phyloP scores from a whole-genome alignment of 2,113 vertebrate species.

The Falco punctatus region DNA sequence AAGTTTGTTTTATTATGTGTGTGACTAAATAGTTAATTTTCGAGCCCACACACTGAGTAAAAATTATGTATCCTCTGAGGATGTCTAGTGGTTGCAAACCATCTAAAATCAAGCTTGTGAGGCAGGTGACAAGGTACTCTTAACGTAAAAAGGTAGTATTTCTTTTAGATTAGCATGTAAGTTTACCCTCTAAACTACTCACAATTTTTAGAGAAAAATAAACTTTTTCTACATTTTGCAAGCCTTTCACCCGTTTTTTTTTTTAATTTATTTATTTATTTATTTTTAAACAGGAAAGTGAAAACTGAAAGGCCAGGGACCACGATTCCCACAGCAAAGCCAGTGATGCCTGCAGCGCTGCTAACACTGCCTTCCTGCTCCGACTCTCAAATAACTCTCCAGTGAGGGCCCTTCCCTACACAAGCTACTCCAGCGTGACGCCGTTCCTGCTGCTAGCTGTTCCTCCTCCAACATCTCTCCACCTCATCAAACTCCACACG shows the following conservation, averaged over 20 bases:
- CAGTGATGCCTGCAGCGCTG: fast-evolving
- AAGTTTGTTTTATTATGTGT: not conserved
- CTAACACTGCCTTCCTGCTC: fast-evolving
- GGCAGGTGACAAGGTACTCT: not conserved
- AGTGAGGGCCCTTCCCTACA: fast-evolving
- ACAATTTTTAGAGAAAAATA: not conserved
- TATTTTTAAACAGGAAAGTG: not conserved
- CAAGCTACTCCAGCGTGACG: fast-evolving
- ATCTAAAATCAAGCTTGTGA: fast-evolving
- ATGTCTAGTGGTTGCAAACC: not conserved
- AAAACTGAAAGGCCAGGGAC: not conserved
- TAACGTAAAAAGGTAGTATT: no score
- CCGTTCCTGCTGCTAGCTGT: fast-evolving
- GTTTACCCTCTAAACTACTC: no score
- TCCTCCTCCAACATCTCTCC: not conserved
- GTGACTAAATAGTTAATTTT: not conserved
- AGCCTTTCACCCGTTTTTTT: fast-evolving
- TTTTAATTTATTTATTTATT: not conserved
- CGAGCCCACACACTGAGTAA: not conserved
- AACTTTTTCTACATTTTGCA: not conserved
- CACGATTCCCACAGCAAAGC: not conserved
- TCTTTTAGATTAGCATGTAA: not conserved
- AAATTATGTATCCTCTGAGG: not conserved
- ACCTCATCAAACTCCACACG: fast-evolving
- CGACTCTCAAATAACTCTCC: not conserved